Conservation (phyloP, 2,797 vertebrate genomes). For the Dipus sagitta region DNA sequence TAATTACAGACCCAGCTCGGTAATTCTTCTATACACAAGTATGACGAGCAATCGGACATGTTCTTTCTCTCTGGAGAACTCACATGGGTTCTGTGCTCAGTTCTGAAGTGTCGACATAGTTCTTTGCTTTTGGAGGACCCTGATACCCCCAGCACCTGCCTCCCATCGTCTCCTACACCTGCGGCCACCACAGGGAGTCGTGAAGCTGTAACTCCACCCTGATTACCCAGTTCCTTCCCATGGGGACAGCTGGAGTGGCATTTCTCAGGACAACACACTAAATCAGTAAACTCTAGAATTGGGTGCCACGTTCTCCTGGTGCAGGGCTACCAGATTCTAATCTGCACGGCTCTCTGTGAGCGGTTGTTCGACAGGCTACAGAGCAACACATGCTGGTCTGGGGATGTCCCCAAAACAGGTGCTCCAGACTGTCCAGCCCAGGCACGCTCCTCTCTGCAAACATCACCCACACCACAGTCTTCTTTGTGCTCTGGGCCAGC, state of each 20-base stretch:
- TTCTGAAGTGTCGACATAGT: neutral
- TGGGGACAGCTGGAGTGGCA: neutral
- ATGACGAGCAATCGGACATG: neutral
- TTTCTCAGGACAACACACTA: neutral
- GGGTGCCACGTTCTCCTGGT: neutral
- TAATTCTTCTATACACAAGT: neutral
- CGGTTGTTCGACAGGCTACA: neutral
- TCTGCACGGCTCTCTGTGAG: neutral
- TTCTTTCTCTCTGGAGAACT: neutral
- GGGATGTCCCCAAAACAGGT: neutral
- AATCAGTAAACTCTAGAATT: neutral
- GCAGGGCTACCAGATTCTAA: neutral
- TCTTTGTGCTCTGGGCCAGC: neutral
- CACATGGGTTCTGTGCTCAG: neutral
- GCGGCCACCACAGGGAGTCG: neutral
- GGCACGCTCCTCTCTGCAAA: neutral
- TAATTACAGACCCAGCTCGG: neutral
- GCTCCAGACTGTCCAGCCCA: neutral
- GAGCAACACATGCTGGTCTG: neutral
- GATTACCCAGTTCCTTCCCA: neutral
- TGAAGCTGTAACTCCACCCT: neutral
- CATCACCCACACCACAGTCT: rapidly evolving
- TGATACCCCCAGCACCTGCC: neutral
- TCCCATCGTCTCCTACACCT: neutral
- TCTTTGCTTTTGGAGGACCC: neutral